phyloP scores from a whole-genome alignment of 2,113 vertebrate genomes.

The Cyanistes caeruleus region DNA sequence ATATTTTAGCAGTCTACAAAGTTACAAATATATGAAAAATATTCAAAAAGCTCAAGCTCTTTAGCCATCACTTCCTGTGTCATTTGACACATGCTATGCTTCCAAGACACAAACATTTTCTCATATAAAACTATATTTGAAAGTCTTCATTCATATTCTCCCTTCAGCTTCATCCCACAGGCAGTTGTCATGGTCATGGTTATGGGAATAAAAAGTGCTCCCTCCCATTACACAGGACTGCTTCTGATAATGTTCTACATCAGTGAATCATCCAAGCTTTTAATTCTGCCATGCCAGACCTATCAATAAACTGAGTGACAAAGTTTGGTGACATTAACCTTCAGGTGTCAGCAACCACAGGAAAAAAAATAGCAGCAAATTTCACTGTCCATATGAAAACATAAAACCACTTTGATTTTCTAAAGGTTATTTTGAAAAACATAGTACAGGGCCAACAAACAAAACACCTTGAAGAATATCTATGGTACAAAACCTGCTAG shows the following conservation, averaged over 20 bases:
- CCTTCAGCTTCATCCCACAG: background rate
- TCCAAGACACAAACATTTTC: background rate
- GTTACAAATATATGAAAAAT: background rate
- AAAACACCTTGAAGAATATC: background rate
- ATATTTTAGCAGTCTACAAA: background rate
- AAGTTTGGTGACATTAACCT: background rate
- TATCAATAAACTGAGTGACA: background rate
- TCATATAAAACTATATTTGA: background rate
- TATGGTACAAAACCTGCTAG: background rate
- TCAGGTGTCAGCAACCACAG: background rate
- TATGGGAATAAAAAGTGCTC: background rate
- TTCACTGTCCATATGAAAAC: background rate
- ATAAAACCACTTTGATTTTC: background rate
- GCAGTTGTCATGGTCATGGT: background rate
- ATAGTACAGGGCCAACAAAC: background rate
- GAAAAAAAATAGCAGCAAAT: background rate
- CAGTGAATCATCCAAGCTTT: background rate
- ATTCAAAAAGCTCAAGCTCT: background rate
- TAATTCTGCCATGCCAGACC: background rate
- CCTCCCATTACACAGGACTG: background rate
- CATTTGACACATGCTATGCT: background rate
- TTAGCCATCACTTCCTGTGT: background rate
- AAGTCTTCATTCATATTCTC: slow-evolving; percentile 16
- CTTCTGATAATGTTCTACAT: background rate
- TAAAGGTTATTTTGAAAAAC: background rate